Evolutionary conservation across 2,113 vertebrate genomes (phyloP), one percentile per base, ranked within the genome.

Genomic region (Miniopterus natalensis): DNA sequence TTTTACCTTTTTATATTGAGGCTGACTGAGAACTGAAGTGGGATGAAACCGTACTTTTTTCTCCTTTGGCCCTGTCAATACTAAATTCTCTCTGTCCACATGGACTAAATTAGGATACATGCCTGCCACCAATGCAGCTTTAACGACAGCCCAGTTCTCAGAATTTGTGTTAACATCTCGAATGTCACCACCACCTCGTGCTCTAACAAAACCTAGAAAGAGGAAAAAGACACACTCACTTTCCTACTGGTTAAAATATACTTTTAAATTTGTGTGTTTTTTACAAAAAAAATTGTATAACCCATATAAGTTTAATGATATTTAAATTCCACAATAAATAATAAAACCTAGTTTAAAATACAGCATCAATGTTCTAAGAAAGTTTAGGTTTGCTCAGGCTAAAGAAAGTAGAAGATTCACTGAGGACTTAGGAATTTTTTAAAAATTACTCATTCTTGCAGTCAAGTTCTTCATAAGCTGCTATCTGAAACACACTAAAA

Each of bases 121-220:
- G 36, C 99, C 99, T 3, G 99, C 98, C 89, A 99, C 99, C 97
- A 99, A 97, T 0, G 99, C 99, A 68, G 99, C 99, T 98, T 99
- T 99, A 88, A 99, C 98, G 6, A 99, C 98, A 6, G 99, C 99
- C 99, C 99, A 99, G 97, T 99, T 99, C 84, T 99, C 99, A 1
- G 99, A 99, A 95, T 99, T 99, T 90, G 98, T 94, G 93, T 99
- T 99, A 88, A 99, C 99, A 53, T 99, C 99, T 29, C 99, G 99
- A 96, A 99, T 99, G 95, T 99, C 99, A 1, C 98, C 98, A 85
- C 98, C 98, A 40, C 99, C 99, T 79, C 99, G 98, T 20, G 99
- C 99, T 89, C 99, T 99, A 95, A 99, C 98, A 97, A 99, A 99
- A 97, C 99, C 99, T 99, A 94, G 12, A n/a, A 27, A 96, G 13